Evolutionary conservation across 1,140 invertebrate genomes (phyloP), one percentile per base, ranked within the genome.

Genomic region (Megalopta genalis): DNA sequence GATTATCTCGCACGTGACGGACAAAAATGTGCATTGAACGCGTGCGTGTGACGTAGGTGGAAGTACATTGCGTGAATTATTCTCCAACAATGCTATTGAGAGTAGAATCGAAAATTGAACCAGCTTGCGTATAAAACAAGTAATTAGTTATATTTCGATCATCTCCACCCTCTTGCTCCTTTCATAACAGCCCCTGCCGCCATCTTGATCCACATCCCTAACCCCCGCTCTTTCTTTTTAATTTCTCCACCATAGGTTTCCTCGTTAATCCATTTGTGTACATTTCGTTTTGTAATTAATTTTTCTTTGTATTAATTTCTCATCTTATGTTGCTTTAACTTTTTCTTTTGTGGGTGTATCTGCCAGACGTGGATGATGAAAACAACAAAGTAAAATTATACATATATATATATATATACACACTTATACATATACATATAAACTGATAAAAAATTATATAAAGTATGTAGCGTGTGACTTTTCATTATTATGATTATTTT

Each of bases 401-500:
- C 32, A 82, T 67, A 77, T 77, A 77, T 52, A 80, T 68, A 76
- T 68, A 80, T 67, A 77, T 77, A 77, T 52, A 63, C 32, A 63
- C 14, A 63, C 71, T 78, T 77, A 72, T 39, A 79, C 70, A 72
- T 63, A 77, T 69, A 70, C 54, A 80, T 63, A 76, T 63, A 80
- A 81, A 77, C 52, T 42, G 62, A 67, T 68, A 65, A 77, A 70
- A 81, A 81, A 70, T 57, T 64, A 64, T 57, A 64, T 57, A 67
- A 85, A 85, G 77, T 84, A 74, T 81, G 66, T 81, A 85, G 71
- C 59, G 75, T 63, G 77, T 81, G 67, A 83, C 64, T 83, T 68
- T 70, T 52, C 21, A 39, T 27, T 67, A 60, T 42, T 32, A 37
- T 60, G 32, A 39, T 67, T 21, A 52, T 65, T 71, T 60, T 72